phyloP scores from a whole-genome alignment of 2,113 vertebrate species.

The Capreolus pygargus region DNA sequence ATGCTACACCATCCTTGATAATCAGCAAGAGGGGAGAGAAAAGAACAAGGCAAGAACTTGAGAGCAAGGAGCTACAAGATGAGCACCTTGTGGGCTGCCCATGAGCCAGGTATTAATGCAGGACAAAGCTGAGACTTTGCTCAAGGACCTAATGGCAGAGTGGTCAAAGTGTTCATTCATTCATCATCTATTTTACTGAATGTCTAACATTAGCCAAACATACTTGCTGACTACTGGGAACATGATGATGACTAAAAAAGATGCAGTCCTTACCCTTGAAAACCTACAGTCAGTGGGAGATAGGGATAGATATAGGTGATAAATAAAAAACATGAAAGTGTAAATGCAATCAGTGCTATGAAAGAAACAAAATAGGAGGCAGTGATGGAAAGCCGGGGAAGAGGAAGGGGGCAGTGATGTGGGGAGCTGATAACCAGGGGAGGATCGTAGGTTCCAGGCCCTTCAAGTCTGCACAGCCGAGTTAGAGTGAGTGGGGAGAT shows the following conservation, averaged over 20 bases:
- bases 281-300: background rate
- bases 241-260: background rate
- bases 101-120: background rate
- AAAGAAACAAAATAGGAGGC: background rate
- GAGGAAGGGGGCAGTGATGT: background rate
- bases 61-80: background rate
- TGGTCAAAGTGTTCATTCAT: background rate
- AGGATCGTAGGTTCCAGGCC: background rate
- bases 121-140: background rate
- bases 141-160: background rate
- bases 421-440: background rate
- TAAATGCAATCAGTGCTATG: background rate
- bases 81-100: background rate
- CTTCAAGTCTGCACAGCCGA: background rate
- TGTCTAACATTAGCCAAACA: background rate
- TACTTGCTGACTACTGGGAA: background rate
- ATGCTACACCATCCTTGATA: rapidly evolving
- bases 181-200: background rate
- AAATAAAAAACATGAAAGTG: background rate
- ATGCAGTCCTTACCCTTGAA: background rate
- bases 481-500: background rate
- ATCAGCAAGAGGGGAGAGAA: background rate
- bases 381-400: background rate
- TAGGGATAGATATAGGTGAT: background rate
- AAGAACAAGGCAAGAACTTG: background rate